These are phyloP conservation scores for Phorcus lineatus DNA, from an alignment of 2,888 invertebrate genomes.

Conservation along the genomic window DNA sequence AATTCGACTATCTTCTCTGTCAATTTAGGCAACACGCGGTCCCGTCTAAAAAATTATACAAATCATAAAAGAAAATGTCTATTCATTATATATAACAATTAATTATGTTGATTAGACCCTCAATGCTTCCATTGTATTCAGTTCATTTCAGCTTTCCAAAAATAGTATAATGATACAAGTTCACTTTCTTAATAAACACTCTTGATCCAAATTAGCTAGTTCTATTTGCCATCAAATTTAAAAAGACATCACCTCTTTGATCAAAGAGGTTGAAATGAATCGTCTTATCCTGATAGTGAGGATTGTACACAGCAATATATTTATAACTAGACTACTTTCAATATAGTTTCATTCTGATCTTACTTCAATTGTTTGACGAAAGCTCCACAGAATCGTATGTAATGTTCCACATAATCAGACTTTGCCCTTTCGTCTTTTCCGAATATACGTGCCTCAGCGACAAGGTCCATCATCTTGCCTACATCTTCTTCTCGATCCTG, in stretches of 20 bases:
- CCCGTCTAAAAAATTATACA: neutral
- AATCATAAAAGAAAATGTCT: too few species aligned
- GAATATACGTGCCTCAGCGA: neutral
- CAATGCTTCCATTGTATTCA: too few species aligned
- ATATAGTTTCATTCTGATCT: neutral
- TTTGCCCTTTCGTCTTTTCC: neutral
- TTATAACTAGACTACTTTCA: too few species aligned
- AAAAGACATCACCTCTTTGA: too few species aligned
- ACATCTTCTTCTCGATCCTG: neutral
- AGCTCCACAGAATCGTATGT: neutral
- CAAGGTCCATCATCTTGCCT: neutral
- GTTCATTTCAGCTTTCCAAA: too few species aligned
- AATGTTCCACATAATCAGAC: neutral
- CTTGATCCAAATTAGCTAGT: too few species aligned
- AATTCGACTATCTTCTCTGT: neutral
- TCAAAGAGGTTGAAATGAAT: too few species aligned
- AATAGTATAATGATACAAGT: too few species aligned
- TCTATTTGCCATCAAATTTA: too few species aligned
- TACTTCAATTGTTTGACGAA: neutral
- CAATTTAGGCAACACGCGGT: constrained; percentile 7
- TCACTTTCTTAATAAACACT: too few species aligned
- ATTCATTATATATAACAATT: neutral
- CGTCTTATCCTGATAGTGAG: too few species aligned
- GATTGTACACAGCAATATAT: neutral
- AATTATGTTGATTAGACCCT: too few species aligned